These are phyloP conservation scores for Peromyscus leucopus DNA, from an alignment of 2,113 vertebrate genomes.

Conservation along the genomic window DNA sequence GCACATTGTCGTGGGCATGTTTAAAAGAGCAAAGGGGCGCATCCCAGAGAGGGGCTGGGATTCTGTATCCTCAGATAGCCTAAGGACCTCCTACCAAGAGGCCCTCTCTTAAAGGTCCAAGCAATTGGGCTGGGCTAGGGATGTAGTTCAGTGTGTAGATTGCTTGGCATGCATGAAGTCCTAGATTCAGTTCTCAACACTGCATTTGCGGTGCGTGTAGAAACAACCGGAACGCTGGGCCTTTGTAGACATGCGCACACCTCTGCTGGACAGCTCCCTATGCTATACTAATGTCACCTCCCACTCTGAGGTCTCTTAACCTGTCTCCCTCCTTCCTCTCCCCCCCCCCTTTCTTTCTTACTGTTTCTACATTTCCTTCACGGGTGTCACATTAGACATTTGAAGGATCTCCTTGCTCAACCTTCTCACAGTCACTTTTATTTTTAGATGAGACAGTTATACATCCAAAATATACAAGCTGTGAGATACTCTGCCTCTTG, in stretches of 20 bases:
- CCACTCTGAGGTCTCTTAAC: background rate
- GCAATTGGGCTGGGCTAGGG: background rate
- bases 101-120: background rate
- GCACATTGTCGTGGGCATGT: background rate
- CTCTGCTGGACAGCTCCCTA: conserved; percentile 14
- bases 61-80: background rate
- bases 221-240: background rate
- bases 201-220: too few species aligned
- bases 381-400: background rate
- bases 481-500: background rate
- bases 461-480: background rate
- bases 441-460: background rate
- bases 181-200: background rate
- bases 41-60: background rate
- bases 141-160: background rate
- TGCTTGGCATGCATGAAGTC: background rate
- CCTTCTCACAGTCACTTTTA: background rate
- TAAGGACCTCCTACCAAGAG: background rate
- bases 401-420: background rate
- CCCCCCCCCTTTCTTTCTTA: background rate
- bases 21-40: background rate
- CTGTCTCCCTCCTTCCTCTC: background rate
- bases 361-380: background rate
- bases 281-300: too few species aligned
- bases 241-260: background rate